phyloP scores from a whole-genome alignment of 1,140 invertebrate genomes.

The Caerostris extrusa region DNA sequence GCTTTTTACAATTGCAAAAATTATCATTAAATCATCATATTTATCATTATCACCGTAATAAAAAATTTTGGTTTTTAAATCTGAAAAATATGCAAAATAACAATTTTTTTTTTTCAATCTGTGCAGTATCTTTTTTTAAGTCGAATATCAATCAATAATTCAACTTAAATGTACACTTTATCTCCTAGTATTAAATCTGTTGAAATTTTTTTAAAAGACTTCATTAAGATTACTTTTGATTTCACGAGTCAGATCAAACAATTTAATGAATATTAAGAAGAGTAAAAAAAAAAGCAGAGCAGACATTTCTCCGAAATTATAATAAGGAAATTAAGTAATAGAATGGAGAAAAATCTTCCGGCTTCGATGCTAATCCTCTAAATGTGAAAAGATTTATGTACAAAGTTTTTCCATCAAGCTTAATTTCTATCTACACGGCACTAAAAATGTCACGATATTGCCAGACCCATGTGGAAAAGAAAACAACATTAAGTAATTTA shows the following conservation, averaged over 20 bases:
- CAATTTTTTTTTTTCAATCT: no score
- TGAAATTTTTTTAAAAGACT: neutral
- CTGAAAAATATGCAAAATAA: no score
- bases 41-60: no score
- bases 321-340: conserved; percentile 26
- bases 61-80: no score
- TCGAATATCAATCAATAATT: neutral
- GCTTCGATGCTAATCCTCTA: conserved; percentile 13
- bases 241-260: neutral
- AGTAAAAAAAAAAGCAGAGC: neutral
- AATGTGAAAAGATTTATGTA: conserved; percentile 46
- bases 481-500: neutral
- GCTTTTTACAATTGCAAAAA: no score
- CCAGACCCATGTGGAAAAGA: neutral
- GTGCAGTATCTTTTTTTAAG: no score
- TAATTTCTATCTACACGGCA: conserved; percentile 47
- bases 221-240: conserved; percentile 24
- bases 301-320: neutral
- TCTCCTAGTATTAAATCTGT: neutral
- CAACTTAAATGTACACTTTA: neutral
- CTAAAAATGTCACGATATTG: conserved; percentile 21
- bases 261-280: conserved; percentile 6
- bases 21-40: no score
- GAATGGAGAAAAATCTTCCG: conserved; percentile 20
- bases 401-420: conserved; percentile 1